Conservation (phyloP, 2,888 invertebrate genomes). For the Metalampra italica region DNA sequence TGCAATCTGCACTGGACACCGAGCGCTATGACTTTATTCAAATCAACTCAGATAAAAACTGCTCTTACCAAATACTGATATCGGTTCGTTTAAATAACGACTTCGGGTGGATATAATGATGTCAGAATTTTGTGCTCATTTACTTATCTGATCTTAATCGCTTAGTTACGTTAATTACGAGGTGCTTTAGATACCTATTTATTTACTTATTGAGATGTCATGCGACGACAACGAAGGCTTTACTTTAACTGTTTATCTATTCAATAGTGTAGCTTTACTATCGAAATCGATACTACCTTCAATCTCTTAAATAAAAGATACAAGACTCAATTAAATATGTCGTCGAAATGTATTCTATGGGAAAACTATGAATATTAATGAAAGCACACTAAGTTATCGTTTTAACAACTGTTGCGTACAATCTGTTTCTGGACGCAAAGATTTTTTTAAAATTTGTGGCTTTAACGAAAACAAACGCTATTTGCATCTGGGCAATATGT, state of each 20-base stretch:
- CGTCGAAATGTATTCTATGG: neutral
- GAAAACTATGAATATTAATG: neutral
- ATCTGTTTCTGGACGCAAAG: neutral
- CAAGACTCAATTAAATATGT: neutral
- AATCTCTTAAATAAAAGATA: too few species aligned
- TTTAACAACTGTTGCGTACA: neutral
- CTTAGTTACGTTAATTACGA: neutral
- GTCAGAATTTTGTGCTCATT: constrained; percentile 40
- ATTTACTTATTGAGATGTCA: neutral
- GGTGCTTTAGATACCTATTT: neutral
- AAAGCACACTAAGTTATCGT: neutral
- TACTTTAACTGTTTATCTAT: too few species aligned
- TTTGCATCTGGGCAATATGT: too few species aligned
- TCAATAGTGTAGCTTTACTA: too few species aligned
- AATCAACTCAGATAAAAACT: constrained; percentile 34
- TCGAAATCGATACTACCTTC: too few species aligned
- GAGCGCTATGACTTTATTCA: constrained; percentile 50
- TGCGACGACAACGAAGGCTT: too few species aligned
- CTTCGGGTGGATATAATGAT: constrained; percentile 15
- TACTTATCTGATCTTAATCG: constrained; percentile 4
- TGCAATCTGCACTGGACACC: constrained; percentile 46
- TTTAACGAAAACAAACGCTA: too few species aligned
- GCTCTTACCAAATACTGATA: constrained; percentile 37
- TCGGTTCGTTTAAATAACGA: constrained; percentile 43
- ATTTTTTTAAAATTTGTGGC: too few species aligned